A percentile compares a stretch with the other conserved stretches of the same genome.
Conservation (phyloP, 2,888 invertebrate species). For the Parthenolecanium corni region DNA sequence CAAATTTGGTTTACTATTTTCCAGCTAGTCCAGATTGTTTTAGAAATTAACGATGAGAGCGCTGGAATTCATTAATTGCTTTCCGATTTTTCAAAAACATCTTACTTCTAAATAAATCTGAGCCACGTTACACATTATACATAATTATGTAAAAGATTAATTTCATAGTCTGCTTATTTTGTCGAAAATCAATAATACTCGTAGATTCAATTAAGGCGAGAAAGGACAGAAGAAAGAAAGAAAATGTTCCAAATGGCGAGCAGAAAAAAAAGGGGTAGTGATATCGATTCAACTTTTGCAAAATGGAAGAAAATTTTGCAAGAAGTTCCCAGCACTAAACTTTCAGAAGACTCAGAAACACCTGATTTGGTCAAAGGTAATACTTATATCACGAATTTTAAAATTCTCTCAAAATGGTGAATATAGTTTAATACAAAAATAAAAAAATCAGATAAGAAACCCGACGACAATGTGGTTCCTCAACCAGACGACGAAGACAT, state of each 20-base stretch:
- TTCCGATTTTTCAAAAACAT: too few relatives aligned
- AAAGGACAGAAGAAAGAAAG: conserved; percentile 81
- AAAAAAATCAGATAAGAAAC: neutral
- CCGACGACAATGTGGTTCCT: neutral
- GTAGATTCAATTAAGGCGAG: conserved; percentile 67
- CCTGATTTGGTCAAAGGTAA: conserved; percentile 18
- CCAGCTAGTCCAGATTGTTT: too few relatives aligned
- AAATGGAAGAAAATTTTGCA: conserved; percentile 60
- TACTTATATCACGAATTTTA: too few relatives aligned
- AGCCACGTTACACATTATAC: too few relatives aligned
- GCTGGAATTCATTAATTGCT: too few relatives aligned
- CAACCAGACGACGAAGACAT: conserved; percentile 25
- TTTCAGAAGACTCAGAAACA: conserved; percentile 22
- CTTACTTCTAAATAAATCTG: too few relatives aligned
- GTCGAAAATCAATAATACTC: too few relatives aligned
- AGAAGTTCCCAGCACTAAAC: conserved; percentile 40
- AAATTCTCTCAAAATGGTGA: conserved; percentile 25
- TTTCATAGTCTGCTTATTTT: too few relatives aligned
- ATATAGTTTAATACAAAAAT: too few relatives aligned
- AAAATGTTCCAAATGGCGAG: conserved; percentile 87
- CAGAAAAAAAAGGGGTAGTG: conserved; percentile 40
- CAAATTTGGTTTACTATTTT: too few relatives aligned
- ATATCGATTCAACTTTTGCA: conserved; percentile 39
- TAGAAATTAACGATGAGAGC: too few relatives aligned
- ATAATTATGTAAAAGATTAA: too few relatives aligned